A percentile compares a stretch with the other conserved stretches of the same genome.
These are phyloP conservation scores for Pantherophis alleghaniensis DNA, from an alignment of 2,797 vertebrate species.

Conservation along the genomic window DNA sequence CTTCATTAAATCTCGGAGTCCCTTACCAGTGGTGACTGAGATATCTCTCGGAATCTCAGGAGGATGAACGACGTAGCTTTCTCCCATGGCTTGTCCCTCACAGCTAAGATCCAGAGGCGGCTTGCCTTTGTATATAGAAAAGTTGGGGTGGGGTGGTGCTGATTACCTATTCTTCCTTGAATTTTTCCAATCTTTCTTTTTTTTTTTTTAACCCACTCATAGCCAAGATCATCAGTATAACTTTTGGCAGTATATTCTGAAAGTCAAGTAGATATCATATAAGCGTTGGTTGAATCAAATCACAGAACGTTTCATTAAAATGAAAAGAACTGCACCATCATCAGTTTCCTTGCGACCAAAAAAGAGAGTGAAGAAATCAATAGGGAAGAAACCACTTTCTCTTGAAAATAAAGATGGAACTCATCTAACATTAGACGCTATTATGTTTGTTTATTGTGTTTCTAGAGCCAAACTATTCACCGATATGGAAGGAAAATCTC, in stretches of 20 bases:
- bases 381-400: neutral
- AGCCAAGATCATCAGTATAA: neutral
- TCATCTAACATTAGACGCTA: neutral
- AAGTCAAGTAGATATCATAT: constrained; percentile 10
- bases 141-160: too few relatives aligned
- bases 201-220: neutral
- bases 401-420: neutral
- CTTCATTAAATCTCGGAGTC: neutral
- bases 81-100: neutral
- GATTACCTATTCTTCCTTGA: neutral
- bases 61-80: neutral
- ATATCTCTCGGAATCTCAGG: neutral
- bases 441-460: neutral
- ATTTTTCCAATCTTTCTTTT: neutral
- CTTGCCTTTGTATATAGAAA: neutral
- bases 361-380: neutral
- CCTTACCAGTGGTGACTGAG: neutral
- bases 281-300: neutral
- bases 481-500: neutral
- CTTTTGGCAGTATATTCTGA: neutral
- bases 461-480: neutral
- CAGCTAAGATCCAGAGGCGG: neutral
- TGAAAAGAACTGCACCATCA: neutral
- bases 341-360: neutral
- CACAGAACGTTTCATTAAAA: neutral